phyloP scores from a whole-genome alignment of 2,113 vertebrate species.

The Sprattus sprattus region DNA sequence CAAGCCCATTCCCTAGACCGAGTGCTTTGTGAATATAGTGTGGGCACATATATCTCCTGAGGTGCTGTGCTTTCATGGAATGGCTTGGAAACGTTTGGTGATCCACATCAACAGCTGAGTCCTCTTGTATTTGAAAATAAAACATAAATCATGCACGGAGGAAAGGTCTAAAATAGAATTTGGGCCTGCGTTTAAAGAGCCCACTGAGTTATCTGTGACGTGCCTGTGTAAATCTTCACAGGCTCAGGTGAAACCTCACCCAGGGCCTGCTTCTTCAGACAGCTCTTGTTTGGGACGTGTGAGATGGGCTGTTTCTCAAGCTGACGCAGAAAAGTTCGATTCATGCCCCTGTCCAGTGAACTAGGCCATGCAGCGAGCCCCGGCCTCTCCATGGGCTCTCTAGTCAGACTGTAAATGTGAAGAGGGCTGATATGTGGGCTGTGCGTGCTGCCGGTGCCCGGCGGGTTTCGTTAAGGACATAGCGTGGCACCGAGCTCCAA shows the following conservation, averaged over 20 bases:
- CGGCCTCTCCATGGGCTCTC: background rate
- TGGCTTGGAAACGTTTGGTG: constrained; percentile 54
- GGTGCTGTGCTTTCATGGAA: background rate
- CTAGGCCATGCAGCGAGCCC: background rate
- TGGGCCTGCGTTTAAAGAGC: constrained; percentile 30
- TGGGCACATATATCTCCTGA: background rate
- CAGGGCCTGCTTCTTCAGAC: background rate
- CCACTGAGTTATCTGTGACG: constrained; percentile 43
- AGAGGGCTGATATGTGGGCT: background rate
- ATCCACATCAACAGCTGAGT: constrained; percentile 47
- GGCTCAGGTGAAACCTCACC: constrained; percentile 28
- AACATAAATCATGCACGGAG: constrained; percentile 50
- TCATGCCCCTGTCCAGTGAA: background rate
- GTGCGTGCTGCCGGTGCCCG: background rate
- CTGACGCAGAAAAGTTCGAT: background rate
- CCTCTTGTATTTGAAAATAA: constrained; percentile 53
- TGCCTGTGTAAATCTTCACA: constrained; percentile 29
- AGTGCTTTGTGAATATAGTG: background rate
- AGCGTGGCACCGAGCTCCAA: background rate
- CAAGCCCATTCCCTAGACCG: background rate
- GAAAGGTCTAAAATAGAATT: constrained; percentile 54
- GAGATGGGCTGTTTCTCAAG: background rate
- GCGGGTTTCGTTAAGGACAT: background rate
- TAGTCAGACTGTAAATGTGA: background rate
- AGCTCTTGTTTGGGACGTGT: background rate